These are phyloP conservation scores for Hozukius guyotensis DNA, from an alignment of 2,797 vertebrate species.

Conservation along the genomic window DNA sequence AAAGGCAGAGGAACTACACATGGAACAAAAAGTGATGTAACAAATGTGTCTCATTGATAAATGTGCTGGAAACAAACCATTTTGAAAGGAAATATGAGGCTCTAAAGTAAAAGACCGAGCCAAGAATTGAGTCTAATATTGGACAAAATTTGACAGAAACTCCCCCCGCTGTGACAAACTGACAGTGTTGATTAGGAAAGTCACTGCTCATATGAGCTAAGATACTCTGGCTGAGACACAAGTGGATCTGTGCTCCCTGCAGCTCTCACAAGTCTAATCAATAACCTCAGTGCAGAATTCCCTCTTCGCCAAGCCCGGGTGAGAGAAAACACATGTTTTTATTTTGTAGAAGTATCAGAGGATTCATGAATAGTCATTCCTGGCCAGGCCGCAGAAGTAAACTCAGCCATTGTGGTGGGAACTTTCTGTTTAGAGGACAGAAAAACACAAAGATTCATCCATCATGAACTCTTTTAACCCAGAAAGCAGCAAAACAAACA, in stretches of 20 bases:
- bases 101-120: neutral
- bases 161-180: conserved; percentile 21
- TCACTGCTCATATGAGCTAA: conserved; percentile 18
- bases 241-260: conserved; percentile 2
- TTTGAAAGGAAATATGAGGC: neutral
- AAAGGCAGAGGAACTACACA: no score
- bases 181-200: conserved; percentile 12
- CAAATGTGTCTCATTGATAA: neutral
- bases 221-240: neutral
- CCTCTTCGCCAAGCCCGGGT: neutral
- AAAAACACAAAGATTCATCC: neutral
- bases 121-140: conserved; percentile 1
- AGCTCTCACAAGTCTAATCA: conserved; percentile 35
- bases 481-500: conserved; percentile 49
- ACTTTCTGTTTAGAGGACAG: conserved; percentile 8
- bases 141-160: neutral
- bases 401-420: conserved; percentile 1
- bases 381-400: neutral
- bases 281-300: conserved; percentile 11
- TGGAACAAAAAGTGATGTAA: no score
- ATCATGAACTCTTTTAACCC: conserved; percentile 23
- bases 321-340: conserved; percentile 51
- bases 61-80: neutral
- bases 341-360: neutral
- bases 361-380: neutral